phyloP scores from a whole-genome alignment of 2,113 vertebrate species.

The Poeciliopsis turrubarensis region DNA sequence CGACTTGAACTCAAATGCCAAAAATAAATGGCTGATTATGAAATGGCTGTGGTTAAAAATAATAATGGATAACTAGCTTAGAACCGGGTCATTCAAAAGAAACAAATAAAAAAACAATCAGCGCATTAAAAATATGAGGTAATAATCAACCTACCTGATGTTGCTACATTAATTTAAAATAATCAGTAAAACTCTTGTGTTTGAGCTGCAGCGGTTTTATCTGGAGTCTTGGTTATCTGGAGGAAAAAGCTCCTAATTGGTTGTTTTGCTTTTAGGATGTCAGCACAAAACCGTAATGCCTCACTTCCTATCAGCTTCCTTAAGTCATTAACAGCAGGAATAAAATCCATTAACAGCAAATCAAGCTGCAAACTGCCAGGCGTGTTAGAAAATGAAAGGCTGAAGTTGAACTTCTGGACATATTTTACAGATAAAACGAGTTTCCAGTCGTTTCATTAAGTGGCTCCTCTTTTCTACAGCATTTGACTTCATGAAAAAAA shows the following conservation, averaged over 20 bases:
- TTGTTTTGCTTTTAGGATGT: conserved; percentile 27
- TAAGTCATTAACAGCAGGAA: conserved; percentile 45
- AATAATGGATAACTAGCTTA: too few relatives aligned
- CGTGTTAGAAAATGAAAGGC: conserved; percentile 37
- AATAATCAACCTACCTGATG: background rate
- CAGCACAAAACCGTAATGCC: conserved; percentile 35
- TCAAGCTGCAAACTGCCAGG: conserved; percentile 44
- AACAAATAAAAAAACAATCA: too few relatives aligned
- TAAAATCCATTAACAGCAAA: conserved; percentile 46
- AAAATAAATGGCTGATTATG: background rate
- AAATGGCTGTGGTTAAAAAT: too few relatives aligned
- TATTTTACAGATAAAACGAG: conserved; percentile 15
- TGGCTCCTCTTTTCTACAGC: conserved; percentile 12
- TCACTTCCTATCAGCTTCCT: conserved; percentile 41
- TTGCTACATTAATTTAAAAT: conserved; percentile 8
- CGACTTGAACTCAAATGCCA: background rate
- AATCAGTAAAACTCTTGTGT: conserved; percentile 7
- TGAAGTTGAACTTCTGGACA: conserved; percentile 15
- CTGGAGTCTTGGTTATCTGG: conserved; percentile 10
- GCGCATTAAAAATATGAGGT: background rate
- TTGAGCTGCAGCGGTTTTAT: conserved; percentile 15
- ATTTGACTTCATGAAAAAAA: conserved; percentile 14
- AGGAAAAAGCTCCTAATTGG: conserved; percentile 33
- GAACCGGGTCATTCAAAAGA: too few relatives aligned
- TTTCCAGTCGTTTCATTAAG: conserved; percentile 24